Evolutionary conservation across 1,140 invertebrate species (phyloP).

Genomic region (Elysia chlorotica): DNA sequence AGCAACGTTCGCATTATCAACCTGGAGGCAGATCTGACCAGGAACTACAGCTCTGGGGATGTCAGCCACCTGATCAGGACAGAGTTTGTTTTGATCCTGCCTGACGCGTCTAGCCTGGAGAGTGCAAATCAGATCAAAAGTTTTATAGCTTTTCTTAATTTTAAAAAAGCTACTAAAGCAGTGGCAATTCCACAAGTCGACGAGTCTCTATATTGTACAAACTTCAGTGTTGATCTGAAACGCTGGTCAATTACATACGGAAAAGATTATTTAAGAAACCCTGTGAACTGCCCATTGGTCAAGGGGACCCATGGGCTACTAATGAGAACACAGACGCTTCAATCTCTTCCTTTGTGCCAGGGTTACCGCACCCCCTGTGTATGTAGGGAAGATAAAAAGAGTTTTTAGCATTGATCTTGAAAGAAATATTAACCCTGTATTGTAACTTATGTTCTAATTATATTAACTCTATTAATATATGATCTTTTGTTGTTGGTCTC

Average conservation of each 20-base stretch:
- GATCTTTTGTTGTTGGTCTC: no score
- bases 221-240: slow-evolving; percentile 68
- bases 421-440: no score
- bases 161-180: slow-evolving; percentile 55
- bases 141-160: slow-evolving; percentile 65
- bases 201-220: slow-evolving; percentile 64
- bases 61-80: slow-evolving; percentile 73
- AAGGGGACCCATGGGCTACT: slow-evolving; percentile 78
- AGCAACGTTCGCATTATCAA: slow-evolving; percentile 43
- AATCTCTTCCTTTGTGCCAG: slow-evolving; percentile 74
- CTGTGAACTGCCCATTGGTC: slow-evolving; percentile 67
- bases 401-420: no score
- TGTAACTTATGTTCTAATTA: no score
- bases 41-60: slow-evolving; percentile 66
- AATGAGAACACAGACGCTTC: slow-evolving; percentile 71
- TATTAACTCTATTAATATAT: no score
- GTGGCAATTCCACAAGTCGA: slow-evolving; percentile 58
- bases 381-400: no score
- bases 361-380: no score
- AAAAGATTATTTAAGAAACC: slow-evolving; percentile 46
- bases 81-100: slow-evolving; percentile 80
- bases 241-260: slow-evolving; percentile 69
- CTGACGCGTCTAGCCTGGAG: slow-evolving; percentile 72
- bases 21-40: slow-evolving; percentile 30
- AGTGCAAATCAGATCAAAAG: slow-evolving; percentile 70